These are phyloP conservation scores for Psococerastis gibbosa DNA, from an alignment of 2,888 invertebrate genomes.

Conservation along the genomic window DNA sequence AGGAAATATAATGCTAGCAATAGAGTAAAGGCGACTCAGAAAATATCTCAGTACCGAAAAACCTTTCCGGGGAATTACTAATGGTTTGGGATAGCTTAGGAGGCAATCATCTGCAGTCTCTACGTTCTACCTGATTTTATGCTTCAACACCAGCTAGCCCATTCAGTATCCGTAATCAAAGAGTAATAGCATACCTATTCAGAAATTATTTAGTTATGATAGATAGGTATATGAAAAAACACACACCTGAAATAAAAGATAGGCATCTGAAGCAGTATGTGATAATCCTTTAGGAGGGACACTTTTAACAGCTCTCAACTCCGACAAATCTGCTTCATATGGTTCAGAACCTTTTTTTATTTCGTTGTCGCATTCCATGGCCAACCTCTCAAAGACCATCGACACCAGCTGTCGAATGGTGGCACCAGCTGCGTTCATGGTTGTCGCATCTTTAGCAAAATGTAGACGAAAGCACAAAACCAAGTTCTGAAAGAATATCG, in stretches of 20 bases:
- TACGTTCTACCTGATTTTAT: too few relatives aligned
- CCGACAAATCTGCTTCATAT: constrained; percentile 48
- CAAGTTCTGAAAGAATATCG: constrained; percentile 56
- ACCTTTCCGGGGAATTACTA: too few relatives aligned
- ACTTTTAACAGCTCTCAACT: constrained; percentile 54
- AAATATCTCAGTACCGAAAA: too few relatives aligned
- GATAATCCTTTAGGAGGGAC: constrained; percentile 64
- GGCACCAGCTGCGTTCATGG: constrained; percentile 93
- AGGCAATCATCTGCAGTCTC: too few relatives aligned
- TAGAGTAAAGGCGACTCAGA: too few relatives aligned
- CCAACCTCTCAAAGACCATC: constrained; percentile 71
- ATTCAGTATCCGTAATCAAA: too few relatives aligned
- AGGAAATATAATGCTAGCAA: too few relatives aligned
- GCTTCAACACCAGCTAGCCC: too few relatives aligned
- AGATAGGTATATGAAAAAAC: too few relatives aligned
- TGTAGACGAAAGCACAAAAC: constrained; percentile 95
- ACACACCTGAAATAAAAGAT: constrained; percentile 72
- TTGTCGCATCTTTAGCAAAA: constrained; percentile 83
- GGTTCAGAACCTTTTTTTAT: constrained; percentile 19
- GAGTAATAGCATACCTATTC: too few relatives aligned
- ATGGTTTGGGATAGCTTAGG: too few relatives aligned
- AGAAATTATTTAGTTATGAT: too few relatives aligned
- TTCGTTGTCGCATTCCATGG: constrained; percentile 45
- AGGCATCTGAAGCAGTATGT: constrained; percentile 85
- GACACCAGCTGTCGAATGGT: constrained; percentile 91